Evolutionary conservation across 2,797 vertebrate species (phyloP).

Genomic region (Pelodytes ibericus): DNA sequence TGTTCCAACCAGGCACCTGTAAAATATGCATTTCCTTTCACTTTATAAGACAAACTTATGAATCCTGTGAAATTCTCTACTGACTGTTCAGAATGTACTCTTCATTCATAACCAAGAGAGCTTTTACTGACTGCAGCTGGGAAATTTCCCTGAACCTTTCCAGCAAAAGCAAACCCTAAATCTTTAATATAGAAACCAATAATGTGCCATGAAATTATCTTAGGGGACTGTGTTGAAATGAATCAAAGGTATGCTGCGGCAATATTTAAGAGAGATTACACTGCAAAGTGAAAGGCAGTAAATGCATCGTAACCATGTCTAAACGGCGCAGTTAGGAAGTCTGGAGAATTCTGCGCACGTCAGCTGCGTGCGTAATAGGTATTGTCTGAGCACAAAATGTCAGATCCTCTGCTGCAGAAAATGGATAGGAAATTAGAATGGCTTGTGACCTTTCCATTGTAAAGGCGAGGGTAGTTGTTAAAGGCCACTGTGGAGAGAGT

Average conservation of each 20-base stretch:
- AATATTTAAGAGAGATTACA: constrained; percentile 37
- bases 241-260: constrained; percentile 24
- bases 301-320: constrained; percentile 5
- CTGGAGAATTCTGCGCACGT: neutral
- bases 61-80: neutral
- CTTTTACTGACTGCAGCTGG: neutral
- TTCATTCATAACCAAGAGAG: constrained; percentile 25
- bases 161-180: constrained; percentile 6
- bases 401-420: neutral
- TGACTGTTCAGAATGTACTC: neutral
- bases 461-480: neutral
- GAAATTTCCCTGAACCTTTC: neutral
- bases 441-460: neutral
- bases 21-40: neutral
- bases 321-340: neutral
- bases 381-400: neutral
- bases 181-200: constrained; percentile 12
- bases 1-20: no score
- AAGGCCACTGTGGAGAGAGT: neutral
- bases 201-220: constrained; percentile 37
- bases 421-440: neutral
- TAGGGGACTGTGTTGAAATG: constrained; percentile 22
- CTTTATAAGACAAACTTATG: neutral
- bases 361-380: neutral
- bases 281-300: constrained; percentile 12